Evolutionary conservation across 2,113 vertebrate genomes (phyloP).

Genomic region (Clarias magur): DNA sequence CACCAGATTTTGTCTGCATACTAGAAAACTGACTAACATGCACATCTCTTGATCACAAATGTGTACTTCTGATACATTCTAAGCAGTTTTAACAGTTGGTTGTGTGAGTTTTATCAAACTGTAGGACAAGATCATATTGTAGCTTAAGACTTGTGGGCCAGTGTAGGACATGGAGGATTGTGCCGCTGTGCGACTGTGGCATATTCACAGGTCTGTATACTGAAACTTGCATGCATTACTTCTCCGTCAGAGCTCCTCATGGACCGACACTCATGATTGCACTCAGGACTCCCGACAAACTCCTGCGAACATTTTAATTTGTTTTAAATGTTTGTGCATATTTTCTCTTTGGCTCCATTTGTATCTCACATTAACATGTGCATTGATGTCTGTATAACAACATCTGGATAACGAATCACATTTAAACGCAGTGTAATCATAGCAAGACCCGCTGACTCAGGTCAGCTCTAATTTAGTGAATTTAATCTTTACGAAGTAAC

Average conservation of each 20-base stretch:
- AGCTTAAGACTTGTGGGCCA: constrained; percentile 49
- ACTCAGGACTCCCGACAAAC: constrained; percentile 20
- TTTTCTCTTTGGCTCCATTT: background rate
- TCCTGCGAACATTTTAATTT: background rate
- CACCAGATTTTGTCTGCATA: background rate
- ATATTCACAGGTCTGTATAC: constrained; percentile 22
- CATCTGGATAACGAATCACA: background rate
- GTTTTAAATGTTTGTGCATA: background rate
- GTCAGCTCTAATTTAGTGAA: background rate
- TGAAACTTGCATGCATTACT: background rate
- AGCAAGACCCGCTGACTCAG: background rate
- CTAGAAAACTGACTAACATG: constrained; percentile 20
- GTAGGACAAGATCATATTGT: constrained; percentile 1
- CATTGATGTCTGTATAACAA: background rate
- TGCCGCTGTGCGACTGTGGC: constrained; percentile 1
- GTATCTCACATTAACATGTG: constrained; percentile 26
- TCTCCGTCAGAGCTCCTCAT: constrained; percentile 19
- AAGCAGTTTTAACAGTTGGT: constrained; percentile 39
- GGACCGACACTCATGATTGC: constrained; percentile 15
- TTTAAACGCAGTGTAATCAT: background rate
- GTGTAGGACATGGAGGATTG: constrained; percentile 40
- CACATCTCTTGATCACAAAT: constrained; percentile 22
- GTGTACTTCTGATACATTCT: constrained; percentile 21
- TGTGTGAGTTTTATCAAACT: constrained; percentile 15
- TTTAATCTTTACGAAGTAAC: background rate